Conservation (phyloP, 2,113 vertebrate species). For the Pelecanus crispus region DNA sequence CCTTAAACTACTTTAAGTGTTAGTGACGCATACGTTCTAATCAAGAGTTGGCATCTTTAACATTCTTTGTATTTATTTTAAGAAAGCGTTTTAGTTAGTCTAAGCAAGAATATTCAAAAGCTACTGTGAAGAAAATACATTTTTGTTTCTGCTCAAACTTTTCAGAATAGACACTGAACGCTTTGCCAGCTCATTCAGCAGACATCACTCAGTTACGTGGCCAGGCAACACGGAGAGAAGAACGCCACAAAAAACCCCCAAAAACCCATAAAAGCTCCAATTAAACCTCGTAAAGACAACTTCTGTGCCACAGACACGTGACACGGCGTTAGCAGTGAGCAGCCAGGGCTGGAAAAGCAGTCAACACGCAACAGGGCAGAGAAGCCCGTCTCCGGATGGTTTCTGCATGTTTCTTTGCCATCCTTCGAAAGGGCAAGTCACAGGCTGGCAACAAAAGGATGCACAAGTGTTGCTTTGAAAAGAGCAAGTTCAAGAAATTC, state of each 20-base stretch:
- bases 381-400: accelerated
- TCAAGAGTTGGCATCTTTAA: conserved; percentile 25
- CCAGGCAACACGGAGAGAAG: not conserved
- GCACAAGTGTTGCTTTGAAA: not conserved
- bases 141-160: not conserved
- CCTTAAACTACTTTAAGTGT: not conserved
- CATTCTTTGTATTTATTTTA: conserved; percentile 26
- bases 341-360: not conserved
- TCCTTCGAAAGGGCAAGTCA: not conserved
- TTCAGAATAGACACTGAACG: not conserved
- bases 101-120: conserved; percentile 17
- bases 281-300: not conserved
- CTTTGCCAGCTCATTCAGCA: not conserved
- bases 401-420: accelerated
- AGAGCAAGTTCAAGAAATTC: not conserved
- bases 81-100: not conserved
- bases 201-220: not conserved
- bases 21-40: conserved; percentile 17
- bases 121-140: not conserved
- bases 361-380: not conserved
- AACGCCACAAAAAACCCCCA: not conserved
- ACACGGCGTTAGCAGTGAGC: accelerated
- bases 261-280: not conserved
- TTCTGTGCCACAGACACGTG: not conserved
- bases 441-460: not conserved